A percentile compares a stretch with the other conserved stretches of the same genome.
Evolutionary conservation across 1,140 invertebrate genomes (phyloP).

Genomic region (Gonatopus flavifemur): DNA sequence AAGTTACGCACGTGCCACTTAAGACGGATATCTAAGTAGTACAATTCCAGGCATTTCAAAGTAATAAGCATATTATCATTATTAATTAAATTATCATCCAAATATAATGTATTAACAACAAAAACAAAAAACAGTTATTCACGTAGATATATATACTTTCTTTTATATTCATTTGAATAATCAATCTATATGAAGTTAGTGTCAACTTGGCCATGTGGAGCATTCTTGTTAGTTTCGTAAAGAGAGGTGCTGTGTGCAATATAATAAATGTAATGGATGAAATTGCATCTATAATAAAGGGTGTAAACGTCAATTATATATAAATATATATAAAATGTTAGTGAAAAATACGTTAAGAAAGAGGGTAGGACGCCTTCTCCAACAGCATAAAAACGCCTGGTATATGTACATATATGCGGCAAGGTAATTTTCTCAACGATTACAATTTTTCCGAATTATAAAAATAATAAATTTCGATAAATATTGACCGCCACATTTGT

Average conservation of each 20-base stretch:
- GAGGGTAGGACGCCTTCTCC: conserved; percentile 28
- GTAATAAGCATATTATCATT: conserved; percentile 37
- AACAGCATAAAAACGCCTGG: conserved; percentile 17
- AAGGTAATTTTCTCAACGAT: no score
- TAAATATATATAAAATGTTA: conserved; percentile 31
- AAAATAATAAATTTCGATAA: no score
- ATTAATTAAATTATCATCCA: no score
- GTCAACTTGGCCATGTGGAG: conserved; percentile 59
- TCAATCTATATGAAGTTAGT: conserved; percentile 47
- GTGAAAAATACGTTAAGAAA: conserved; percentile 34
- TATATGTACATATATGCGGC: conserved; percentile 1
- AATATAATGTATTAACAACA: conserved; percentile 18
- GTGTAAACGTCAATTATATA: conserved; percentile 35
- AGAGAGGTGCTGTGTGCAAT: conserved; percentile 49
- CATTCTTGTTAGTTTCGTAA: conserved; percentile 57
- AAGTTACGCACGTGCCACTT: conserved; percentile 47
- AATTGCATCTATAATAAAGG: conserved; percentile 41
- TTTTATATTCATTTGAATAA: conserved; percentile 21
- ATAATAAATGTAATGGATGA: conserved; percentile 52
- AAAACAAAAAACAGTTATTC: conserved; percentile 8
- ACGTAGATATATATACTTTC: conserved; percentile 17
- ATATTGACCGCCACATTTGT: no score
- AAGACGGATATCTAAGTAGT: conserved; percentile 42
- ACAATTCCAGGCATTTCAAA: conserved; percentile 50
- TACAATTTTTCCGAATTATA: no score